Evolutionary conservation across 2,797 vertebrate species (phyloP), one percentile per base, ranked within the genome.

Genomic region (Argyrosomus regius): DNA sequence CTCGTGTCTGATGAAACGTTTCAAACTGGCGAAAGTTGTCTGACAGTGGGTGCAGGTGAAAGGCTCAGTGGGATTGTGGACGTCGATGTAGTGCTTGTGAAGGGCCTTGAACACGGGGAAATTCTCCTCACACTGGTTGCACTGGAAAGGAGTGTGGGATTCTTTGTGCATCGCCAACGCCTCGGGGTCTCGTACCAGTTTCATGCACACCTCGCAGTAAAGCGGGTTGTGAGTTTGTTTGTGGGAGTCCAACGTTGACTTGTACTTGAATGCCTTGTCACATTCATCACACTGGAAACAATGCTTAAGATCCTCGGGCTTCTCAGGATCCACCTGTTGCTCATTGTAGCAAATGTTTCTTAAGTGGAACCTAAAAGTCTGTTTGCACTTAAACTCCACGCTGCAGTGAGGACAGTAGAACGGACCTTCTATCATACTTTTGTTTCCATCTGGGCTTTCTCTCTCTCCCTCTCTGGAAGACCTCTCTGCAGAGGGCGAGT

Each of bases 201-300:
- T 94, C 89, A 91, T 93, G 59, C 94, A 94, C 54, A 93, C 91
- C 72, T 94, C 91, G 24, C 94, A 94, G 89, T 94, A 94, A 0
- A 94, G 92, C 0, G 94, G 94, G 87, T 94, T 93, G 89, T 94
- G 94, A 1, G 94, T 94, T 58, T 93, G 92, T 83, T 93, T 94
- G 88, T 94, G 94, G 35, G 94, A 93, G 22, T 94, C 94, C 3
- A 94, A 61, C 0, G 94, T 93, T 0, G 94, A 94, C 41, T 94
- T 94, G 84, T 92, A 94, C 65, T 90, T 93, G 59, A 94, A 94
- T 0, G 92, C 93, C 72, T 94, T 94, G 88, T 93, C 91, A 2
- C 94, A 94, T 8, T 94, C 90, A 0, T 89, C 75, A 6, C 94
- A 94, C 35, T 81, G 73, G 82, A 93, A 94, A 69, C 93, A 94